Evolutionary conservation across 2,888 invertebrate genomes (phyloP), one percentile per base, ranked within the genome.

Genomic region (Pherbina coryleti): DNA sequence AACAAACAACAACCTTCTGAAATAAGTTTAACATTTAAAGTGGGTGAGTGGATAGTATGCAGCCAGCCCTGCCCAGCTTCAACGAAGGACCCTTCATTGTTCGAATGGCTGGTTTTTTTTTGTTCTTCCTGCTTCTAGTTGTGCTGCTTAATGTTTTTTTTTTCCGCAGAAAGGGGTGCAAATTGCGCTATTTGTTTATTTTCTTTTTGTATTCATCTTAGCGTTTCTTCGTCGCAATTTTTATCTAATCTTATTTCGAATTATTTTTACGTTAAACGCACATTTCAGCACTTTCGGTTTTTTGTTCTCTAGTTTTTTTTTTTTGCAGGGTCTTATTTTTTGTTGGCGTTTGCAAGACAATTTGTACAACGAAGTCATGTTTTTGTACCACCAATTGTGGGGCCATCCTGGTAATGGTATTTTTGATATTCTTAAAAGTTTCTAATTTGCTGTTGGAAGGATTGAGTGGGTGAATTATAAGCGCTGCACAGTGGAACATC

Each of bases 231-330:
- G 82, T 80, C 82, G 37, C 85, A 83, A 82, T 82, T 85, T 81
- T 81, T 86, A 86, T 86, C 86, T 87, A 86, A 86, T 87, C 86
- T 86, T 81, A 82, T 85, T 84, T 83, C 82, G 81, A 82, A 85
- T 86, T 87, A 87, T 86, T 86, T 84, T 82, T 81, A 71, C 82
- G 82, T 85, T 86, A 85, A 87, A 84, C 84, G 83, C 83, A 82
- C 83, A 84, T 85, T 83, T 86, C 85, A 83, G 82, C 86, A 83
- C 81, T 82, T 83, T 82, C 75, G 37, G 25, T 72, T 69, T 69
- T 69, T 69, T 31, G 8, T 49, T 62, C n/a, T 73, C 3, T 31
- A 3, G 11, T 14, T 14, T 34, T 53, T 49, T 51, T 37, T 22
- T 49, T 22, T 11, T 60, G 44, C 57, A n/a, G 44, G n/a, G 25